Conservation (phyloP, 2,888 invertebrate genomes). For the Machimus rusticus region DNA sequence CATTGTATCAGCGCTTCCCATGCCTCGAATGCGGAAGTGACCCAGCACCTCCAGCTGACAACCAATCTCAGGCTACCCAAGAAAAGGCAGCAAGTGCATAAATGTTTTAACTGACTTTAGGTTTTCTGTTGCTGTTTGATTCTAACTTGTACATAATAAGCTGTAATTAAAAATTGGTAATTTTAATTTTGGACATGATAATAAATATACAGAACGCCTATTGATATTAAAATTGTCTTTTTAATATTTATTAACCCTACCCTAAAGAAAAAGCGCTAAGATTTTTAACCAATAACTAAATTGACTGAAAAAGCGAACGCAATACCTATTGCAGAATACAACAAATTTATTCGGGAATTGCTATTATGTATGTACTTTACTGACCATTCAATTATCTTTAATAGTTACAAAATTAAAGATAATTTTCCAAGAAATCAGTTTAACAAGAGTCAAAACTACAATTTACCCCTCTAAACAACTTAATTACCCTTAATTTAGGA, state of each 20-base stretch:
- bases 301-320: not conserved
- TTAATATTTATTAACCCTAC: not conserved
- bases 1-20: conserved; percentile 69
- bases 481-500: too few relatives aligned
- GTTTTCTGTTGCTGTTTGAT: conserved; percentile 5
- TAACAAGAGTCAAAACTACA: too few relatives aligned
- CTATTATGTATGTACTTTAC: too few relatives aligned
- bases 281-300: too few relatives aligned
- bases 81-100: conserved; percentile 31
- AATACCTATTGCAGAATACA: too few relatives aligned
- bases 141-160: conserved; percentile 1
- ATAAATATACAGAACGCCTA: not conserved
- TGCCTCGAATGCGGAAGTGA: conserved; percentile 65
- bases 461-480: too few relatives aligned
- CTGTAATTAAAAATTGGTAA: not conserved
- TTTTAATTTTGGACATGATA: not conserved
- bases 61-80: conserved; percentile 56
- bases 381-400: too few relatives aligned
- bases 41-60: conserved; percentile 53
- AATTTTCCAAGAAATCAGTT: too few relatives aligned
- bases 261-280: not conserved
- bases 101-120: not conserved
- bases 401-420: too few relatives aligned
- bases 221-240: not conserved
- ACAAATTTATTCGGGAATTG: too few relatives aligned